These are phyloP conservation scores for Hippocampus guttulatus DNA, from an alignment of 2,113 vertebrate species.

Conservation along the genomic window DNA sequence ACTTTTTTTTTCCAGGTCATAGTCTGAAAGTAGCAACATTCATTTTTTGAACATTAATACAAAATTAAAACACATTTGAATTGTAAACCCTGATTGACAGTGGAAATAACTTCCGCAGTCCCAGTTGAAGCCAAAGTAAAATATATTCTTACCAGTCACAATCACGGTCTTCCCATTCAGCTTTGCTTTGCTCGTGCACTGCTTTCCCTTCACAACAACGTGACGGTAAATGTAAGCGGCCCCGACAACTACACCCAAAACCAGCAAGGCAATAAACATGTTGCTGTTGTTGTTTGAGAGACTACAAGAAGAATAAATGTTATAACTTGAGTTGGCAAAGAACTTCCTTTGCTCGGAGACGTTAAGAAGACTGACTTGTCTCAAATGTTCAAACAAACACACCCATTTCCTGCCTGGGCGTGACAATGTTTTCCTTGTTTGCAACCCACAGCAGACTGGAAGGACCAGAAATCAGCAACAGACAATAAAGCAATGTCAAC, in stretches of 20 bases:
- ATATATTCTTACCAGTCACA: conserved; percentile 76
- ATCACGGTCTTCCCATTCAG: conserved; percentile 79
- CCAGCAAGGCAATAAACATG: conserved; percentile 50
- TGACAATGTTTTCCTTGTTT: neutral
- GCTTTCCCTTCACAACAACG: conserved; percentile 48
- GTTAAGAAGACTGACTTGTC: neutral
- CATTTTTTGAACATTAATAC: neutral
- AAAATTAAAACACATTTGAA: neutral
- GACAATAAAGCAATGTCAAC: neutral
- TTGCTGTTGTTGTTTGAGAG: neutral
- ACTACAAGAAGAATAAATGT: neutral
- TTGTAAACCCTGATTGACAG: neutral
- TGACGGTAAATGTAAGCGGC: conserved; percentile 58
- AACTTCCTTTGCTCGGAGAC: neutral
- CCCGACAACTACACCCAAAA: conserved; percentile 48
- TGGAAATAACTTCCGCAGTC: neutral
- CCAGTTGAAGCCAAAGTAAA: neutral
- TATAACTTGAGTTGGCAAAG: neutral
- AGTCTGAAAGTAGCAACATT: neutral
- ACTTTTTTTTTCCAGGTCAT: too few species aligned
- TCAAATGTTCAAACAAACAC: conserved; percentile 4
- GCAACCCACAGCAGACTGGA: neutral
- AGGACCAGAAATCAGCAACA: neutral
- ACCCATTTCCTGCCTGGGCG: conserved; percentile 15
- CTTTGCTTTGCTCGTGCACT: conserved; percentile 54